Base-by-base conservation (phyloP, 2,888 invertebrate species). In the Chaetoderma sp. region DNA sequence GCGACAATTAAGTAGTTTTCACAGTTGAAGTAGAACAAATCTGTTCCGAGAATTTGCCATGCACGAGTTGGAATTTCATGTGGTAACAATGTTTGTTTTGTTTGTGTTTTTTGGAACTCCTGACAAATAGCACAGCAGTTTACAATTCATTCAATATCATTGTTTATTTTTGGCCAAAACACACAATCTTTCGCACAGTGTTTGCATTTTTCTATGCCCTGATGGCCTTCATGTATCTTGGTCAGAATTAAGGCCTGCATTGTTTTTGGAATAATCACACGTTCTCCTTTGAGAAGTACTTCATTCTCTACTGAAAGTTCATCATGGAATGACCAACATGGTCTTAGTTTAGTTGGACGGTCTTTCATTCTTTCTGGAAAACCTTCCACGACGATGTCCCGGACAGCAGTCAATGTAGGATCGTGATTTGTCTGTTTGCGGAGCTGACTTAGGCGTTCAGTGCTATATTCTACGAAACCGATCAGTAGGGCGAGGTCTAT, bases 111-210 rank as follows among this genome's bases (percentile, higher is more conserved):
- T 33, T 60, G 44, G 27, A 45, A 39, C 39, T 44, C 50, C 23
- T 68, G 59, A 39, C 67, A 62, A 6, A 21, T 66, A 13, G 32
- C 47, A 55, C 52, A 33, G 16, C 28, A 16, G n/a, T 25, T 50
- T 5, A 44, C 25, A 2, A 45, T 39, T 18, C 56, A 27, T n/a
- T 47, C 59, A 18, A 70, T 70, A 45, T 65, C 63, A 36, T 49
- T 45, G 57, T 68, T 70, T 23, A 70, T 65, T 63, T 55, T n/a
- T n/a, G 56, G 49, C 68, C 70, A 68, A 28, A 32, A 68, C 6
- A 70, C 59, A 21, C 18, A 49, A 44, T 58, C 52, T 44, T 52
- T 18, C 10, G 68, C 68, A 13, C 57, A 33, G 18, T 55, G 44
- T 16, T 52, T 54, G 23, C 65, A 60, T 47, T 66, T 68, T 33